A percentile compares a stretch with the other conserved stretches of the same genome.
Conservation (phyloP, 1,140 invertebrate species). For the Drosophila aff. region DNA sequence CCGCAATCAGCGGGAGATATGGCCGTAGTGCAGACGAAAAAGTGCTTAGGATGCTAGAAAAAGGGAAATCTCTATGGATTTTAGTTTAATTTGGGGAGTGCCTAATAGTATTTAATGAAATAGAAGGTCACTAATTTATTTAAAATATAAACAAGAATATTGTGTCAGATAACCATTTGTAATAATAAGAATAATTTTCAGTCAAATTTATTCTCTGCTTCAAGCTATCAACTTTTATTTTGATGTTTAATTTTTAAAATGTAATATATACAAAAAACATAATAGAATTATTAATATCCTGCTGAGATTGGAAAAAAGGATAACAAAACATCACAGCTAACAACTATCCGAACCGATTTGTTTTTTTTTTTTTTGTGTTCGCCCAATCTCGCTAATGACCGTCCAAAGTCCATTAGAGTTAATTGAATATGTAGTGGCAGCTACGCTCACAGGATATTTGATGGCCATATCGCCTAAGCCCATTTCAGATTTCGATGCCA, state of each 20-base stretch:
- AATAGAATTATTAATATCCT: background rate
- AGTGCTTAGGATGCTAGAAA: background rate
- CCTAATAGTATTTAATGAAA: background rate
- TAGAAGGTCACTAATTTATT: background rate
- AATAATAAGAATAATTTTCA: too few species aligned
- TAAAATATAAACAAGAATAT: background rate
- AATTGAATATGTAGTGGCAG: constrained; percentile 78
- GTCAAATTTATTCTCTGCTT: background rate
- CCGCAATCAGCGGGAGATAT: constrained; percentile 13
- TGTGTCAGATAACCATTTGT: too few species aligned
- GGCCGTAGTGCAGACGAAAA: constrained; percentile 7
- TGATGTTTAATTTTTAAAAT: background rate
- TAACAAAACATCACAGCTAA: background rate
- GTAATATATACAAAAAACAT: background rate
- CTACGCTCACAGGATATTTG: constrained; percentile 18
- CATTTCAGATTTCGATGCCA: constrained; percentile 30
- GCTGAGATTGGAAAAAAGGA: background rate
- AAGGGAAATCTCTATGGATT: background rate
- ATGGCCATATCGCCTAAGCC: constrained; percentile 24
- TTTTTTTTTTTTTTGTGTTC: background rate
- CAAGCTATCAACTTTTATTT: background rate
- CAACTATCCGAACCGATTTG: too few species aligned
- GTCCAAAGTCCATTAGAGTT: constrained; percentile 73
- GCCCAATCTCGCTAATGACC: constrained; percentile 59
- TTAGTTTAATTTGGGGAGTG: background rate